Percentiles rank a stretch among this genome's conserved stretches.
phyloP scores from a whole-genome alignment of 2,797 vertebrate genomes.

The Sciurus vulgaris region DNA sequence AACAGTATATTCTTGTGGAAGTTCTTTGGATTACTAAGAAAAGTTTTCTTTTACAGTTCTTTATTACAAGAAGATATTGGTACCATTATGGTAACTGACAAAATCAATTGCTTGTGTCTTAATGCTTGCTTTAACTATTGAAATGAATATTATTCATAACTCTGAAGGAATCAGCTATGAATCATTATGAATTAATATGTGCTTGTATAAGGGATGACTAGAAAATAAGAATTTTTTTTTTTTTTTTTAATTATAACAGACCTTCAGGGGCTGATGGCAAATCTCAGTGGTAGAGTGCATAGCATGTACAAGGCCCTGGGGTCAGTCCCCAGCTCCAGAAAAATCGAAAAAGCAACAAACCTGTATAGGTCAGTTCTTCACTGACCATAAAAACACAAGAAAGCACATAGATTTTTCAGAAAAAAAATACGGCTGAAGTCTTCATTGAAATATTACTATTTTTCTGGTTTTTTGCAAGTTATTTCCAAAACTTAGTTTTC shows the following conservation, averaged over 20 bases:
- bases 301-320: too few species aligned
- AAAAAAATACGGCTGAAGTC: neutral
- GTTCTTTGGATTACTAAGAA: constrained; percentile 7
- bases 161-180: neutral
- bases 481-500: constrained; percentile 35
- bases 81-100: neutral
- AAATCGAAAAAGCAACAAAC: too few species aligned
- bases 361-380: neutral
- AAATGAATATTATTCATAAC: constrained; percentile 21
- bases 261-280: too few species aligned
- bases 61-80: neutral
- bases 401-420: neutral
- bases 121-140: neutral
- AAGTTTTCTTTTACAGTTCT: neutral
- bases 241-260: neutral
- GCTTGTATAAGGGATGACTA: neutral
- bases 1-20: neutral
- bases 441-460: constrained; percentile 33
- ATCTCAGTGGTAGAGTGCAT: too few species aligned
- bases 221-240: neutral
- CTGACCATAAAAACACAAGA: neutral
- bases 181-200: neutral
- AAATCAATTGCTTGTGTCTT: constrained; percentile 9
- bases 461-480: neutral
- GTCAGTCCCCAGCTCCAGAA: too few species aligned